A percentile compares a stretch with the other conserved stretches of the same genome.
phyloP scores from a whole-genome alignment of 30 jellyfish, hydroid and myxozoan species.

The Rhopilema esculentum region DNA sequence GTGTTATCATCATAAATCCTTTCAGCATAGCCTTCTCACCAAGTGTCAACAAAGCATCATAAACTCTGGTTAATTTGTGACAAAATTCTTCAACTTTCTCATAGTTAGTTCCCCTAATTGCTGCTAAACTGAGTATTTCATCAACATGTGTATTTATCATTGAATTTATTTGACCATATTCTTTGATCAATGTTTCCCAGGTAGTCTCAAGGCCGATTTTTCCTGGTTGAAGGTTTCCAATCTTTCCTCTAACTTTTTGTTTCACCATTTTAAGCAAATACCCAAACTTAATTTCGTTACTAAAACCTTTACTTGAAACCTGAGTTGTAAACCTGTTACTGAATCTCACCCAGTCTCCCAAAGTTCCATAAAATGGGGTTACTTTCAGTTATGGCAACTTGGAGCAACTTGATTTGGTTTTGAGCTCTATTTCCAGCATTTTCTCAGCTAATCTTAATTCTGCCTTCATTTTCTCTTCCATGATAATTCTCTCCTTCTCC shows the following conservation, averaged over 20 bases:
- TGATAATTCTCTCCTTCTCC: not conserved
- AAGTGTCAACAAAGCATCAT: not conserved
- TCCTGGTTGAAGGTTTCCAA: not conserved
- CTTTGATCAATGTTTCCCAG: not conserved
- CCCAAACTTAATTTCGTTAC: not conserved
- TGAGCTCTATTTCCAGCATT: not conserved
- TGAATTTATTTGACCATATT: no score
- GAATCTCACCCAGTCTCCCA: no score
- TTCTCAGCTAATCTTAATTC: slow-evolving; percentile 3
- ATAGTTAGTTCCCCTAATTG: no score
- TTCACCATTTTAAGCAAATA: not conserved
- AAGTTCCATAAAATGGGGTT: no score
- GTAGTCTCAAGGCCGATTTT: not conserved
- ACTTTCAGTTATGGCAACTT: slow-evolving; percentile 15
- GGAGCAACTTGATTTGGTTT: not conserved
- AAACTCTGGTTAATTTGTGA: not conserved
- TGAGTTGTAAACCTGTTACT: no score
- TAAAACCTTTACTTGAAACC: not conserved
- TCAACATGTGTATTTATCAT: no score
- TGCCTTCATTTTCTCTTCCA: not conserved
- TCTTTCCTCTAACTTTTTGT: not conserved
- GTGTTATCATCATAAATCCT: no score
- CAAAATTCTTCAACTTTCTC: no score
- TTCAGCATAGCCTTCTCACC: not conserved
- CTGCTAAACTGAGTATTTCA: no score